Base-by-base conservation (phyloP, 1,140 invertebrate species). In the Aphelinus atriplicis region DNA sequence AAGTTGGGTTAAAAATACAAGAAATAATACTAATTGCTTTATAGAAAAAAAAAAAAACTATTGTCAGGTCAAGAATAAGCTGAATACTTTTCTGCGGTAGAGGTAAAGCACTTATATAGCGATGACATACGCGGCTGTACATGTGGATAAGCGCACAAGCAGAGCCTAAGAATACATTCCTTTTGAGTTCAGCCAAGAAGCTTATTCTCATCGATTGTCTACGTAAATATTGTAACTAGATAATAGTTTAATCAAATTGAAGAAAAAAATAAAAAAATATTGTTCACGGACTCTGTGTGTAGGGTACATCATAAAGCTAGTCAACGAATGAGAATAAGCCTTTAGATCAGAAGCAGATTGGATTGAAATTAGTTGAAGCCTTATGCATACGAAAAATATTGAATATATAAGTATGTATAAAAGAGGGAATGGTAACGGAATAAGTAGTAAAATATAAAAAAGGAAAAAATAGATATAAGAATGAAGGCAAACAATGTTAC, bases 401-500 rank as follows among this genome's bases (percentile, higher is more conserved):
- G 5, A 26, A 45, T 68, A 68, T 46, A 57, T 47, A 57, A 48
- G 57, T 72, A 57, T 10, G 9, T 47, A 64, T 50, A 43, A 56
- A n/a, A 67, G 9, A 55, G 10, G 10, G 43, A 42, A 64, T 7
- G 2, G 51, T 26, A 51, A 42, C 26, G 3, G 5, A 51, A 65
- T 45, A 50, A n/a, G 42, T 65, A 63, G 3, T 43, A 5, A 48
- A 63, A 7, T 66, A 26, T 26, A 26, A 26, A 26, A 26, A 26
- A 26, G 26, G 26, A 26, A 26, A 1, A 45, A 57, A 7, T 65
- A 73, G 10, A 66, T 53, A 51, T 45, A 66, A 55, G 53, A 51
- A 72, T 51, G n/a, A 42, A 68, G 3, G 51, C 42, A 57, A 51
- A 66, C 43, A 70, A 46, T 47, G 42, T 71, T 50, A 74, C 57